Base-by-base conservation (phyloP, 2,888 invertebrate species). In the Drosophila fulvimacula region DNA sequence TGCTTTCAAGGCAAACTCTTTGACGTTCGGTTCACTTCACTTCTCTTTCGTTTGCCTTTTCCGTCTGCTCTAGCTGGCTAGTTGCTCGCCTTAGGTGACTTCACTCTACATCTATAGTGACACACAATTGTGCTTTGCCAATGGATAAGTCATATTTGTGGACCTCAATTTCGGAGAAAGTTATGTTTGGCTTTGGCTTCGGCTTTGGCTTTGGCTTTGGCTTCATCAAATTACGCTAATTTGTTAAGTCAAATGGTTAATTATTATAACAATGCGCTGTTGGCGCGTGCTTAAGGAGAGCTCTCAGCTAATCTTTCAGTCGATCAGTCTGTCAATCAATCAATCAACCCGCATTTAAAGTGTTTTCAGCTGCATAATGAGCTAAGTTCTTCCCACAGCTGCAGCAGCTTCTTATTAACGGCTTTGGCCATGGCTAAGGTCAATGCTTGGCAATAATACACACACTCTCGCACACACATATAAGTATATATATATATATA, bases 361-460 rank as follows among this genome's bases (percentile, higher is more conserved):
- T 52, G 48, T 34, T 46, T 52, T 41, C 13, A 17, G 30, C 53
- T 53, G 49, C 72, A 72, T 64, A 70, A 73, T 67, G 64, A 60
- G 70, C 59, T 61, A 17, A 52, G 34, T 72, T 52, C 57, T 69
- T 61, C 56, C 59, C 69, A 68, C 69, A 75, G 69, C 72, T 65
- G 13, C 69, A 75, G 66, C 58, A 56, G 58, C 69, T 62, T 51
- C 46, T 77, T 59, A 76, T 64, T 27, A 66, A 63, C 56, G 61
- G 42, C 69, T 48, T 56, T 48, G 63, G 68, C 63, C 79, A 49
- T 68, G 88, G 67, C 86, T 83, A 83, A 85, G 86, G 83, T 88
- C 83, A 83, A 82, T 85, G 78, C 64, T 86, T 71, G 70, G 69
- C 44, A 62, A 48, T 30, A 30, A 30, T 30, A 30, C 48, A 69